phyloP scores from a whole-genome alignment of 2,113 vertebrate genomes.

The Pongo abelii region DNA sequence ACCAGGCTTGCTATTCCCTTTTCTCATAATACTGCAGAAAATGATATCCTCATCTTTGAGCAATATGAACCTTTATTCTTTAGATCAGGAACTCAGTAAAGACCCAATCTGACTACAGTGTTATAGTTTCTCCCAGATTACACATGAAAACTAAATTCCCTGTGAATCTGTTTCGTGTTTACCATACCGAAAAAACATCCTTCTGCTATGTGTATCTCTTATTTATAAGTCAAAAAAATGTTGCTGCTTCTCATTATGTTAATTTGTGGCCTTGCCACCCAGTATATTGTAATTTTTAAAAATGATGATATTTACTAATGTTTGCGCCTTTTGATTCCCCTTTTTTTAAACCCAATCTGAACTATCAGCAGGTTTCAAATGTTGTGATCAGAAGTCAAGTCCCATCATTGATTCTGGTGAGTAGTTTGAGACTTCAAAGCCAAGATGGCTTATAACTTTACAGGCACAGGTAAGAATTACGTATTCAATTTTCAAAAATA shows the following conservation, averaged over 20 bases:
- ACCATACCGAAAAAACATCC: background rate
- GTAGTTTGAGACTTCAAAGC: background rate
- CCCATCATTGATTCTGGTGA: background rate
- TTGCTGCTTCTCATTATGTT: background rate
- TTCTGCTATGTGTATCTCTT: background rate
- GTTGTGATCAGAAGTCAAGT: background rate
- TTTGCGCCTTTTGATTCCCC: background rate
- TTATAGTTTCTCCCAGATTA: background rate
- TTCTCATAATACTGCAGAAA: background rate
- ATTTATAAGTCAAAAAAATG: slow-evolving; percentile 21
- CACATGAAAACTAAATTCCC: background rate
- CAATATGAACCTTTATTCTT: background rate
- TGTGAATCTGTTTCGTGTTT: background rate
- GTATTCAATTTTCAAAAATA: background rate
- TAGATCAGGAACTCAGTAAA: background rate
- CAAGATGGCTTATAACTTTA: background rate
- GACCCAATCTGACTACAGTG: background rate
- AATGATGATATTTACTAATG: background rate
- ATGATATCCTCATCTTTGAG: background rate
- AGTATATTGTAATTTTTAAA: background rate
- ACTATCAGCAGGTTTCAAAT: background rate
- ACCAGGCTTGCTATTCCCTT: background rate
- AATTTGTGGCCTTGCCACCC: background rate
- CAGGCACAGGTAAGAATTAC: background rate
- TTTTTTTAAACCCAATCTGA: background rate